These are phyloP conservation scores for Sebastes elongatus DNA, from an alignment of 2,797 vertebrate species.

Conservation along the genomic window DNA sequence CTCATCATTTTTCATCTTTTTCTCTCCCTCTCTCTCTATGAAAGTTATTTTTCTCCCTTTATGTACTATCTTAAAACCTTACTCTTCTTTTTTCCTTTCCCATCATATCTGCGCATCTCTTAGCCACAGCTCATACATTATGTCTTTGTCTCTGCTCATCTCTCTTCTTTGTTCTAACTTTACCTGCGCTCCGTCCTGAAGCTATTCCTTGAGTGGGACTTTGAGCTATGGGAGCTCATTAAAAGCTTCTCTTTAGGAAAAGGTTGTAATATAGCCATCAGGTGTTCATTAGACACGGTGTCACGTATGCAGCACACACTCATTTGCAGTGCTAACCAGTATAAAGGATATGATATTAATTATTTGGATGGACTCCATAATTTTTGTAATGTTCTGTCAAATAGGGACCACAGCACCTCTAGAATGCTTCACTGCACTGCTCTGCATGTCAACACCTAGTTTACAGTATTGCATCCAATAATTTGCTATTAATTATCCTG, in stretches of 20 bases:
- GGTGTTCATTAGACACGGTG: background rate
- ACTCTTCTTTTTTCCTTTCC: background rate
- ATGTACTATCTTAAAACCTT: background rate
- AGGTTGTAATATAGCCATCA: background rate
- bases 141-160: background rate
- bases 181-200: background rate
- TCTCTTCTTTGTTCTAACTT: constrained; percentile 8
- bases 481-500: background rate
- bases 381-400: background rate
- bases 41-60: background rate
- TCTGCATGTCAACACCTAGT: background rate
- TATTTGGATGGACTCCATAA: background rate
- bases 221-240: constrained; percentile 1
- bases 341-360: background rate
- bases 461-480: background rate
- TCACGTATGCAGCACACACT: background rate
- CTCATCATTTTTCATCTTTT: background rate
- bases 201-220: background rate
- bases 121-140: constrained; percentile 2
- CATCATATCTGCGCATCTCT: background rate
- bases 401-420: background rate
- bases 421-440: background rate
- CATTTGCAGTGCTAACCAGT: background rate
- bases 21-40: background rate
- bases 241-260: background rate